Conservation (phyloP, 2,888 invertebrate genomes). For the Lottia gigantea region DNA sequence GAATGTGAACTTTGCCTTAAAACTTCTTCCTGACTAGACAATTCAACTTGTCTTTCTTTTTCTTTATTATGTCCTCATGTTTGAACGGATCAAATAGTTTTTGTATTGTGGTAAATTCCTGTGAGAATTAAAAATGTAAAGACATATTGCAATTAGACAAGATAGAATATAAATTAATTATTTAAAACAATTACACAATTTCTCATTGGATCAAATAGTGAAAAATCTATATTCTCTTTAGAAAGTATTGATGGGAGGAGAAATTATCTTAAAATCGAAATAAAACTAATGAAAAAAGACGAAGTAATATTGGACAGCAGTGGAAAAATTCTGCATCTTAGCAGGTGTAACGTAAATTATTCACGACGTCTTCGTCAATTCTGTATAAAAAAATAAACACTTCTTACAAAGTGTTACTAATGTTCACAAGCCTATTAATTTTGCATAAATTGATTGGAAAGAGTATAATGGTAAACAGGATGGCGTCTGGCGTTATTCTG, state of each 20-base stretch:
- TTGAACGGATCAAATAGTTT: no score
- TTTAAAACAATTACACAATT: slow-evolving; percentile 11
- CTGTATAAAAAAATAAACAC: slow-evolving; percentile 15
- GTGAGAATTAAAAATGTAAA: no score
- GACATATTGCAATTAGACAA: no score
- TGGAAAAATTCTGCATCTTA: neutral
- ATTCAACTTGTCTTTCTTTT: no score
- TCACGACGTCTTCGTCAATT: slow-evolving; percentile 15
- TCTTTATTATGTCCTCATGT: no score
- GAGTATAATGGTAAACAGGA: slow-evolving; percentile 9
- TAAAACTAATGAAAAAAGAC: neutral
- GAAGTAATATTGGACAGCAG: neutral
- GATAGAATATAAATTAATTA: neutral
- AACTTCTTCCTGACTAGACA: no score
- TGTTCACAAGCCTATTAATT: slow-evolving; percentile 24
- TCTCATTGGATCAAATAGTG: neutral
- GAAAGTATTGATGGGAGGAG: neutral
- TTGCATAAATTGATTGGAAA: slow-evolving; percentile 27
- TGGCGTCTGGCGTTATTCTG: neutral
- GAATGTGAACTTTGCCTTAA: no score
- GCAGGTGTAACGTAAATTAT: slow-evolving; percentile 23
- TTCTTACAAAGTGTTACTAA: slow-evolving; percentile 16
- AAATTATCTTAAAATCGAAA: slow-evolving; percentile 7
- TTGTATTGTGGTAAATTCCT: no score
- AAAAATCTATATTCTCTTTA: slow-evolving; percentile 7